Conservation (phyloP, 2,888 invertebrate species). For the Amiota mariae region DNA sequence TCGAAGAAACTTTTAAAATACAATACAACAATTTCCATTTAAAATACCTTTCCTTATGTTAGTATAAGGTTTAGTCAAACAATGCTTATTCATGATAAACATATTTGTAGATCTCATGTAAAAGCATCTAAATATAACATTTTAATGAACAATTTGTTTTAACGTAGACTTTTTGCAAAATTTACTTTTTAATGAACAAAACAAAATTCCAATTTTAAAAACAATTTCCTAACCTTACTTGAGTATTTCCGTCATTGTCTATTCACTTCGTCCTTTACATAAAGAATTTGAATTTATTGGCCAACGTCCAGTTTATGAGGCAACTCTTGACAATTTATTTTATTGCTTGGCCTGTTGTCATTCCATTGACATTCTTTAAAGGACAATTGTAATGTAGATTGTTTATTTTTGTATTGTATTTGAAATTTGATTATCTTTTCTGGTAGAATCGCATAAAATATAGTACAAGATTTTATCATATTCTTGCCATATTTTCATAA, state of each 20-base stretch:
- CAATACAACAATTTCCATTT: no score
- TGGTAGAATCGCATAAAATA: neutral
- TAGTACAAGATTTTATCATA: neutral
- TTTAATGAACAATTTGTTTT: no score
- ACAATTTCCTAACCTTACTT: neutral
- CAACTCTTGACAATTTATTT: neutral
- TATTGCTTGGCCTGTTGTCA: neutral
- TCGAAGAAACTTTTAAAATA: no score
- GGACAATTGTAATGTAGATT: no score
- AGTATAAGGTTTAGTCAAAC: no score
- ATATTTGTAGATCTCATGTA: no score
- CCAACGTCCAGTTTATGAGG: slow-evolving; percentile 1
- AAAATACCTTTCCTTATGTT: no score
- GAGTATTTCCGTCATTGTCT: neutral
- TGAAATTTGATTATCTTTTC: slow-evolving; percentile 2
- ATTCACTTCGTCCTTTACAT: neutral
- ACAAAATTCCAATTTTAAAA: slow-evolving; percentile 1
- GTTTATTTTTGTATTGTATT: neutral
- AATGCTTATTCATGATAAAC: no score
- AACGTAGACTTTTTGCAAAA: no score
- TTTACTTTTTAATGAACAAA: no score
- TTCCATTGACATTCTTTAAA: neutral
- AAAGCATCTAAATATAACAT: no score
- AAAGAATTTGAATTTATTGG: neutral
- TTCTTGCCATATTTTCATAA: neutral